Evolutionary conservation across 2,113 vertebrate genomes (phyloP).

Genomic region (Anarrhichthys ocellatus): DNA sequence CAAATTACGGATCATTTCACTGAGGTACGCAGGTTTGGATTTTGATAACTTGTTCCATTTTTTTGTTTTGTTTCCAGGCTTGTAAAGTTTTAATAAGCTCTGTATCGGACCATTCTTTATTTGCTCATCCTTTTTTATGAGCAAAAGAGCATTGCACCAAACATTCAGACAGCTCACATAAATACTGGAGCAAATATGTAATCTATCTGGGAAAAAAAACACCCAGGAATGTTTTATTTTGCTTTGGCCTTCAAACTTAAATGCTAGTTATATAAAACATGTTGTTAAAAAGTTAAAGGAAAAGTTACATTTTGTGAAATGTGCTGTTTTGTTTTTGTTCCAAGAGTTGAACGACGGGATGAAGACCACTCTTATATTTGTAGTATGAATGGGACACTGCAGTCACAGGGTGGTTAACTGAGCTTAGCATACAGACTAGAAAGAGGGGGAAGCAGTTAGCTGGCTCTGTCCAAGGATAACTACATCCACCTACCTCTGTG

Average conservation of each 20-base stretch:
- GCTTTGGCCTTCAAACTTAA: not conserved
- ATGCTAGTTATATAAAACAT: not conserved
- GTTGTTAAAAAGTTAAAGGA: not conserved
- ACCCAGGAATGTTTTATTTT: not conserved
- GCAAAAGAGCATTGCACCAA: not conserved
- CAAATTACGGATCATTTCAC: constrained; percentile 20
- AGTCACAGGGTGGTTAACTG: not conserved
- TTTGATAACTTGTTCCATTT: not conserved
- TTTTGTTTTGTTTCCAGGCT: not conserved
- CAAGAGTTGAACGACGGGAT: not conserved
- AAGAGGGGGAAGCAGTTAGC: not conserved
- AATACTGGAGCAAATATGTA: constrained; percentile 1
- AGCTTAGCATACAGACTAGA: not conserved
- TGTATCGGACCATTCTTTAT: not conserved
- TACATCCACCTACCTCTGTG: not conserved
- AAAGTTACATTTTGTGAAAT: not conserved
- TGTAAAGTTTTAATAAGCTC: not conserved
- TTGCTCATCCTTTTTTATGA: not conserved
- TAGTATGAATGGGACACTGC: not conserved
- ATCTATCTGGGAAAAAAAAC: not conserved
- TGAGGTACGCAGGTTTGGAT: not conserved
- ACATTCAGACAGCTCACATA: constrained; percentile 4
- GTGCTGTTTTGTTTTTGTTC: not conserved
- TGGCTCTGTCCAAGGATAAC: not conserved
- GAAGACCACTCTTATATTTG: not conserved